Percentiles rank a stretch among this genome's conserved stretches.
Evolutionary conservation across 2,797 vertebrate species (phyloP).

Genomic region (Neomorphus geoffroyi): DNA sequence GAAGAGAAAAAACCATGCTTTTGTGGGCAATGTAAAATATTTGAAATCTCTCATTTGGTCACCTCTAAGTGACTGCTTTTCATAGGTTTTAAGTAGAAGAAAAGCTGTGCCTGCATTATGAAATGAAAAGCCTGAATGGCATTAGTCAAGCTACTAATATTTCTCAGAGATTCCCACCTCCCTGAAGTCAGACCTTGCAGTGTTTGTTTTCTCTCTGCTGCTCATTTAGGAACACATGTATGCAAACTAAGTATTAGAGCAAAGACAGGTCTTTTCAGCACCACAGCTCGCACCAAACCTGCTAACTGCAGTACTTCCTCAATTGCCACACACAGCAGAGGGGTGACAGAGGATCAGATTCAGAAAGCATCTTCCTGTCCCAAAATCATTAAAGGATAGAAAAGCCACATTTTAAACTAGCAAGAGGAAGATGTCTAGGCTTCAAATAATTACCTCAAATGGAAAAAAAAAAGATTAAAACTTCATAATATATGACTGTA

Average conservation of each 20-base stretch:
- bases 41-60: neutral
- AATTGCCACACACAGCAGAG: accelerated
- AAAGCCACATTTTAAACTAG: neutral
- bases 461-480: neutral
- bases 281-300: neutral
- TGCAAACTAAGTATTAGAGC: neutral
- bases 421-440: neutral
- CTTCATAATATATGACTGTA: neutral
- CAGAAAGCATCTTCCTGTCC: neutral
- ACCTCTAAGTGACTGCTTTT: neutral
- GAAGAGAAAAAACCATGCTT: neutral
- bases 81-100: neutral
- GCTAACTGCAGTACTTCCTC: neutral
- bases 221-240: neutral
- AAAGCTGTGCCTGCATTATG: neutral
- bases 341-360: neutral
- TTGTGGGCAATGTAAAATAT: neutral
- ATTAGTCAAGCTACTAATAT: neutral
- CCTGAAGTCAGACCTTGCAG: neutral
- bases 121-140: neutral
- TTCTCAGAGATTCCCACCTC: neutral
- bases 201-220: neutral
- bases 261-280: neutral
- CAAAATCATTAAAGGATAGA: neutral
- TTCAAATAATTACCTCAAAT: neutral